Conservation (phyloP, 2,797 vertebrate genomes). For the Dermochelys coriacea region DNA sequence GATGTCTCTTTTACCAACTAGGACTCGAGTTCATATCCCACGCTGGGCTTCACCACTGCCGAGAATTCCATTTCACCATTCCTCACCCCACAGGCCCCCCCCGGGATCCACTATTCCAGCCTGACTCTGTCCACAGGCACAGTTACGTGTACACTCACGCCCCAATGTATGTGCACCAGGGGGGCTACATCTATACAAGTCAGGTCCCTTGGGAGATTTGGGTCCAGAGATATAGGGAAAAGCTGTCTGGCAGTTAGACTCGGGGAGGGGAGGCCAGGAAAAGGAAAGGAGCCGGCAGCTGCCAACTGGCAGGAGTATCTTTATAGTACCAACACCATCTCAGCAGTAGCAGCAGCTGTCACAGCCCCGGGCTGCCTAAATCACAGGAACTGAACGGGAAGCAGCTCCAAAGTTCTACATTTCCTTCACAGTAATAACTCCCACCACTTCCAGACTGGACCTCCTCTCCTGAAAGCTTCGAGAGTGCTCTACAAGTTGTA, state of each 20-base stretch:
- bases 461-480: background rate
- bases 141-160: no score
- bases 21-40: background rate
- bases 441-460: background rate
- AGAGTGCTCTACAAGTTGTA: background rate
- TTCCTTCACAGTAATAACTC: background rate
- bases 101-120: background rate
- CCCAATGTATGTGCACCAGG: no score
- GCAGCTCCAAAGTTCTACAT: background rate
- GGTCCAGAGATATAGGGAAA: background rate
- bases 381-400: background rate
- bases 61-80: background rate
- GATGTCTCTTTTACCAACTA: background rate
- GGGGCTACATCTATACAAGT: background rate
- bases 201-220: background rate
- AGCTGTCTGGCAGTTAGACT: no score
- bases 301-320: background rate
- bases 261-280: background rate
- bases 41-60: background rate
- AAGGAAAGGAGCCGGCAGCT: background rate
- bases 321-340: background rate
- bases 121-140: no score
- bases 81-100: background rate
- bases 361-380: background rate
- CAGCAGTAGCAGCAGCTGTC: background rate